A percentile compares a stretch with the other conserved stretches of the same genome.
Evolutionary conservation across 2,113 vertebrate species (phyloP).

Genomic region (Colinus virginianus): DNA sequence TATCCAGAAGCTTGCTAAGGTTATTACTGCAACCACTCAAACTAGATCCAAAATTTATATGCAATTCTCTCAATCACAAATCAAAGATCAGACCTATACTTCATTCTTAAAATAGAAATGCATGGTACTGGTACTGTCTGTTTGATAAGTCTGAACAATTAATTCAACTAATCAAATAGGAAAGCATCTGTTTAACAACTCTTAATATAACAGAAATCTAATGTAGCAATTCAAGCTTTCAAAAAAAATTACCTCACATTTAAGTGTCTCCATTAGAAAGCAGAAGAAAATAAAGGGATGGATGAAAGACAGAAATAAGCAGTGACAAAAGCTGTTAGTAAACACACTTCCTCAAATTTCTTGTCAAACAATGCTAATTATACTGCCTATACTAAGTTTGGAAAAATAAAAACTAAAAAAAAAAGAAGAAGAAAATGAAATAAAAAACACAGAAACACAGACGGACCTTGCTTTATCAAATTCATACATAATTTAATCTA

Average conservation of each 20-base stretch:
- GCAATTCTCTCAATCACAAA: neutral
- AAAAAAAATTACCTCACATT: constrained; percentile 84
- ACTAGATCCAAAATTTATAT: neutral
- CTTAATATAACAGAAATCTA: constrained; percentile 17
- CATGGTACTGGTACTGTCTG: neutral
- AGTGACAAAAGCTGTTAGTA: constrained; percentile 48
- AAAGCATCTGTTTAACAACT: neutral
- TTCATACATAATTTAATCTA: neutral
- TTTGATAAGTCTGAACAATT: neutral
- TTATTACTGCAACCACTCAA: neutral
- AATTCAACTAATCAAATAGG: constrained; percentile 17
- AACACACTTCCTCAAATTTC: constrained; percentile 14
- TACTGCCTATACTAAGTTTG: neutral
- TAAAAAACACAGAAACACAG: no score
- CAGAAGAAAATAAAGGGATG: constrained; percentile 75
- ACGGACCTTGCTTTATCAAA: neutral
- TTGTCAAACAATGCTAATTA: neutral
- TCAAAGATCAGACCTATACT: neutral
- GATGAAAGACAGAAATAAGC: constrained; percentile 77
- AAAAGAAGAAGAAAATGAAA: neutral
- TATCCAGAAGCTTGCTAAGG: neutral
- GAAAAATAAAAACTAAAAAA: neutral
- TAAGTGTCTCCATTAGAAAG: constrained; percentile 84
- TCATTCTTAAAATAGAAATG: neutral
- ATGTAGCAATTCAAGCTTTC: constrained; percentile 21